These are phyloP conservation scores for Cervus canadensis DNA, from an alignment of 2,113 vertebrate genomes.

Conservation along the genomic window DNA sequence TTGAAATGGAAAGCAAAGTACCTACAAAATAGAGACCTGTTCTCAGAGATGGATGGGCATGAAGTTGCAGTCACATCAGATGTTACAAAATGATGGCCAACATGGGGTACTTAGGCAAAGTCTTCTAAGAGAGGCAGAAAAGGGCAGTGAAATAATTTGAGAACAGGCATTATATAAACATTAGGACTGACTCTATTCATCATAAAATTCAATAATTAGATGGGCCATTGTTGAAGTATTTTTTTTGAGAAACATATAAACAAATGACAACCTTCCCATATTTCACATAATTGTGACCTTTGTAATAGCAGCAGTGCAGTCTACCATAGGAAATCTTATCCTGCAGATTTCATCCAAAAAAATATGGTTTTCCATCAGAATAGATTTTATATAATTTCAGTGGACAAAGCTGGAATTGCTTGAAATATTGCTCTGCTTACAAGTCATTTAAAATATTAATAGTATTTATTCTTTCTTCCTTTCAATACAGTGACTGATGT, in stretches of 20 bases:
- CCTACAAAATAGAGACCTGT: background rate
- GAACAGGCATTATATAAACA: background rate
- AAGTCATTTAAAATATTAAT: background rate
- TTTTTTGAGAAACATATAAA: background rate
- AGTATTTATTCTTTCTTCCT: background rate
- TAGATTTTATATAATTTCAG: background rate
- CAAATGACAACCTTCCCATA: background rate
- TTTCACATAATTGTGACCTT: background rate
- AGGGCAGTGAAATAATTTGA: background rate
- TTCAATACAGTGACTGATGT: background rate
- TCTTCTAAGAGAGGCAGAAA: background rate
- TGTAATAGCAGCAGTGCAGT: background rate
- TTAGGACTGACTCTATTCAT: background rate
- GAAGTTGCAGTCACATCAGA: background rate
- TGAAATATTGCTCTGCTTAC: background rate
- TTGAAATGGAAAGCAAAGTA: background rate
- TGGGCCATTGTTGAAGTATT: background rate
- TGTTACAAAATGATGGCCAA: background rate
- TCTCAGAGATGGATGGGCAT: background rate
- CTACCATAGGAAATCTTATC: background rate
- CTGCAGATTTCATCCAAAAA: background rate
- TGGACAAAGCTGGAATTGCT: background rate
- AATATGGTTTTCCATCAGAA: background rate
- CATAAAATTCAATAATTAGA: background rate
- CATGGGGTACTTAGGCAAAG: background rate